phyloP scores from a whole-genome alignment of 2,113 vertebrate genomes.

The Emydura subglobosa region DNA sequence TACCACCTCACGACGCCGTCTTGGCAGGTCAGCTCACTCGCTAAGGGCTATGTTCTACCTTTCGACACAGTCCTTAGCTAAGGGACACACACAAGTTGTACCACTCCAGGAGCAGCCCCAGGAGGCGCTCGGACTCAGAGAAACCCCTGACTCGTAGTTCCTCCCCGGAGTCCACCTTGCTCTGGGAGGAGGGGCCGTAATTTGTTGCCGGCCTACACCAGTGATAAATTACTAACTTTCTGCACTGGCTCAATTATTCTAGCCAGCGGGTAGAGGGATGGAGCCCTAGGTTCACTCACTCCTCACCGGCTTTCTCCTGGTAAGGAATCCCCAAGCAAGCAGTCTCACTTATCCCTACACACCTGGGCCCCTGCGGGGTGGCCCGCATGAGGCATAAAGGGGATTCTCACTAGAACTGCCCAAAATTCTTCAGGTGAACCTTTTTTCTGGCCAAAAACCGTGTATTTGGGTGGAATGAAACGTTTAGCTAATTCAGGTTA shows the following conservation, averaged over 20 bases:
- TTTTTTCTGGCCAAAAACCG: neutral
- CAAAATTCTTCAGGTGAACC: neutral
- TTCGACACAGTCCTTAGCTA: neutral
- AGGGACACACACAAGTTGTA: neutral
- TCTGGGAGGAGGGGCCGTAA: neutral
- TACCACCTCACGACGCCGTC: neutral
- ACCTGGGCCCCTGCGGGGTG: no score
- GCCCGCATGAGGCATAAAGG: neutral
- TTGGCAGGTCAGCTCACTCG: neutral
- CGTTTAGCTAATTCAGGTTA: neutral
- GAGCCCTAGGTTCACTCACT: neutral
- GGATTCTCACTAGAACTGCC: neutral
- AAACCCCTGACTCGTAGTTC: no score
- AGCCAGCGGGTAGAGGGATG: neutral
- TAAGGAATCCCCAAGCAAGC: neutral
- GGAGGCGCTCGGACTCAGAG: neutral
- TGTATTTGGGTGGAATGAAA: neutral
- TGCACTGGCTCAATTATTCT: neutral
- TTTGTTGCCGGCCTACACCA: accelerated
- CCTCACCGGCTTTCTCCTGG: neutral
- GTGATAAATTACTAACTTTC: neutral
- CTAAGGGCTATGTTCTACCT: neutral
- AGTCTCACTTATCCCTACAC: neutral
- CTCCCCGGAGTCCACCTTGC: neutral
- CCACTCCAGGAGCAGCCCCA: neutral